A percentile compares a stretch with the other conserved stretches of the same genome.
phyloP scores from a whole-genome alignment of 1,140 invertebrate genomes.

The Plodia interpunctella region DNA sequence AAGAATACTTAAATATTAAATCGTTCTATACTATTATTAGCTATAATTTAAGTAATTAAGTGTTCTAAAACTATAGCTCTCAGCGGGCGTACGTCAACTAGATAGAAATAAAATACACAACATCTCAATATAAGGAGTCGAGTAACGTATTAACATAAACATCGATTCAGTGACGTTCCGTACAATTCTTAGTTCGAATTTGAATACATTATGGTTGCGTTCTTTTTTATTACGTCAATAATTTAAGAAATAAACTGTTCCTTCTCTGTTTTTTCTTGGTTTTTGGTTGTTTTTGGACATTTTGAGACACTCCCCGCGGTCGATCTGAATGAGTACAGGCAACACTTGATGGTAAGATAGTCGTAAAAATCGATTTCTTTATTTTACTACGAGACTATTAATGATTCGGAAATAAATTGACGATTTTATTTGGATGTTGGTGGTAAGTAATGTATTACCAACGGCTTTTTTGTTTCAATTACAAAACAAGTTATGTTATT shows the following conservation, averaged over 20 bases:
- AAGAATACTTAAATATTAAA: too few species aligned
- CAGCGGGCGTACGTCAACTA: constrained; percentile 22
- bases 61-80: constrained; percentile 29
- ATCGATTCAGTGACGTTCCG: constrained; percentile 41
- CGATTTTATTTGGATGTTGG: constrained; percentile 18
- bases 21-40: neutral
- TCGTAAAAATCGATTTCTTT: constrained; percentile 42
- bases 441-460: too few species aligned
- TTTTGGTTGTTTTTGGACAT: constrained; percentile 24
- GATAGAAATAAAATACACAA: constrained; percentile 37
- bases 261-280: constrained; percentile 25
- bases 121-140: constrained; percentile 58
- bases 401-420: constrained; percentile 24
- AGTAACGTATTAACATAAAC: constrained; percentile 62
- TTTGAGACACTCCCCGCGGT: constrained; percentile 16
- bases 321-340: constrained; percentile 22
- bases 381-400: constrained; percentile 33
- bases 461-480: too few species aligned
- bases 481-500: neutral
- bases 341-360: constrained; percentile 12
- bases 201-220: constrained; percentile 56
- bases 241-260: constrained; percentile 58
- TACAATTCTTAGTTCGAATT: constrained; percentile 31
- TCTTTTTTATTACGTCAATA: constrained; percentile 60
- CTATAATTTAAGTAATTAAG: constrained; percentile 37